A percentile compares a stretch with the other conserved stretches of the same genome.
phyloP scores from a whole-genome alignment of 30 jellyfish, hydroid and myxozoan species.

The Clytia hemisphaerica region DNA sequence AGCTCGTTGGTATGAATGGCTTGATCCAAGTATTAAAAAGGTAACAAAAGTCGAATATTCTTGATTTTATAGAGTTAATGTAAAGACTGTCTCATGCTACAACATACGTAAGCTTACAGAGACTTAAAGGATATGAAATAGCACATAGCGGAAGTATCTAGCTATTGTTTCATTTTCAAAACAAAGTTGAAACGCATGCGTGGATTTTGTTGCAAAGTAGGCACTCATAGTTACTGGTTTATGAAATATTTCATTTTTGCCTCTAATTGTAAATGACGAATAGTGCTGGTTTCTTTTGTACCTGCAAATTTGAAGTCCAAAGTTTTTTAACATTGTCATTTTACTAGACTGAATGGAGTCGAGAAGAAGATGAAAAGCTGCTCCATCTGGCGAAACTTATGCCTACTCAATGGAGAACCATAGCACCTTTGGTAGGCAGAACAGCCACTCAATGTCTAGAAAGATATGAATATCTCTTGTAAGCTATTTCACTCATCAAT shows the following conservation, averaged over 20 bases:
- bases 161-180: background rate
- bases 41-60: no score
- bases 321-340: background rate
- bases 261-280: no score
- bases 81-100: no score
- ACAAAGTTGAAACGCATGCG: background rate
- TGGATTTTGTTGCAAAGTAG: no score
- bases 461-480: constrained; percentile 97
- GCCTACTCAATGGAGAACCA: constrained; percentile 99
- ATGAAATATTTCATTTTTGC: no score
- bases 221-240: no score
- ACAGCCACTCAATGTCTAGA: constrained; percentile 99
- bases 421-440: constrained; percentile 98
- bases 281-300: background rate
- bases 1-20: constrained; percentile 99
- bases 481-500: no score
- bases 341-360: constrained; percentile 97
- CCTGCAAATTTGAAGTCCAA: background rate
- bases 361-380: constrained; percentile 98
- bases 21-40: constrained; percentile 98
- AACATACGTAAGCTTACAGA: no score
- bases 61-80: no score
- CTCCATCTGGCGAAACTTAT: constrained; percentile 96
- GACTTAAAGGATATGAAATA: background rate
- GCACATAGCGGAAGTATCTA: background rate